phyloP scores from a whole-genome alignment of 2,888 invertebrate genomes.

The Choreutis nemorana region DNA sequence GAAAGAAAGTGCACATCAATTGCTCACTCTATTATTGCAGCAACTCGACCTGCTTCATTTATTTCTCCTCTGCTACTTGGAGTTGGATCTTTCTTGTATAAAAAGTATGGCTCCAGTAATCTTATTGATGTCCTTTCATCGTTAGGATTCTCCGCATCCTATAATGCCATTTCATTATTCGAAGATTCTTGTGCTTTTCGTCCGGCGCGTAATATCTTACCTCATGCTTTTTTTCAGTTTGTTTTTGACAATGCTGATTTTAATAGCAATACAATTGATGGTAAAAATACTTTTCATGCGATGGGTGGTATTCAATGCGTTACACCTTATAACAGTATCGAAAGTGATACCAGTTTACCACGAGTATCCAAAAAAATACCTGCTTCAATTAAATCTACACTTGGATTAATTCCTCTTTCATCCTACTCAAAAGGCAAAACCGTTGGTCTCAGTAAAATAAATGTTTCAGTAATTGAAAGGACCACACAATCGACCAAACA shows the following conservation, averaged over 20 bases:
- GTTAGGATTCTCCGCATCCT: conserved; percentile 9
- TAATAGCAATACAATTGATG: conserved; percentile 11
- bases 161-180: conserved; percentile 8
- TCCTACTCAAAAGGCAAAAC: conserved; percentile 11
- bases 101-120: conserved; percentile 10
- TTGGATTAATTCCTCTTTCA: conserved; percentile 7
- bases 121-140: conserved; percentile 9
- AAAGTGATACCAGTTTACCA: conserved; percentile 8
- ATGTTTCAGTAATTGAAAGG: conserved; percentile 5
- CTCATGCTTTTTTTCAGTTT: conserved; percentile 10
- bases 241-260: conserved; percentile 14
- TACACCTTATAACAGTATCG: conserved; percentile 9
- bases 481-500: conserved; percentile 5
- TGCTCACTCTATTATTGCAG: background rate
- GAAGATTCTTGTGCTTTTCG: conserved; percentile 8
- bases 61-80: background rate
- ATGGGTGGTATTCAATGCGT: conserved; percentile 13
- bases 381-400: conserved; percentile 6
- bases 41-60: background rate
- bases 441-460: conserved; percentile 4
- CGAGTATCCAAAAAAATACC: no score
- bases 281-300: conserved; percentile 11
- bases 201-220: conserved; percentile 6
- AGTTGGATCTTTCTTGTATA: conserved; percentile 4
- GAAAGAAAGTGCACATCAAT: background rate